Evolutionary conservation across 2,797 vertebrate genomes (phyloP).

Genomic region (Anguilla marmorata): DNA sequence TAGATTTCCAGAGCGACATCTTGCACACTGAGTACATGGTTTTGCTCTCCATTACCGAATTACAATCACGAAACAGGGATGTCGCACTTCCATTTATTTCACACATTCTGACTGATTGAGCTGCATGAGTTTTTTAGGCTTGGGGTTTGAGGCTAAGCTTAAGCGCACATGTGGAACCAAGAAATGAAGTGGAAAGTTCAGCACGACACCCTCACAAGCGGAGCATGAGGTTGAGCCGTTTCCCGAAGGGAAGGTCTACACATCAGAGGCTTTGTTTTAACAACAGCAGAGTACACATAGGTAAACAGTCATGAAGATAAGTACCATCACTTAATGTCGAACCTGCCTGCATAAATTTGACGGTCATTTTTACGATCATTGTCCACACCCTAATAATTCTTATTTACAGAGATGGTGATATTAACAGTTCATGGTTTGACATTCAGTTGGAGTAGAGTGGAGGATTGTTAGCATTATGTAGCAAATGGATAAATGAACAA

Average conservation of each 20-base stretch:
- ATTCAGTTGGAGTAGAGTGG: slow-evolving; percentile 17
- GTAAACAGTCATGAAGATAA: slow-evolving; percentile 69
- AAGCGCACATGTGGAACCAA: neutral
- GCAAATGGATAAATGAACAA: neutral
- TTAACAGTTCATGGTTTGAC: slow-evolving; percentile 12
- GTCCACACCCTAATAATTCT: neutral
- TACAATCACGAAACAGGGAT: slow-evolving; percentile 18
- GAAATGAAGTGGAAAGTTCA: neutral
- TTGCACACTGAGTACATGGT: slow-evolving; percentile 29
- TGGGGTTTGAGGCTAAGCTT: neutral
- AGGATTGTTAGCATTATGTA: slow-evolving; percentile 39
- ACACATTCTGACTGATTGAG: slow-evolving; percentile 2
- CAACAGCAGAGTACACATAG: slow-evolving; percentile 59
- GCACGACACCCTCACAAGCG: neutral
- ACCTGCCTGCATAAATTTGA: neutral
- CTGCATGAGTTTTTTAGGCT: neutral
- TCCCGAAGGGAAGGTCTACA: neutral
- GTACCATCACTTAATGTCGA: neutral
- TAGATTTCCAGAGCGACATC: slow-evolving; percentile 21
- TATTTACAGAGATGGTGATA: slow-evolving; percentile 30
- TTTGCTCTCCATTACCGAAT: slow-evolving; percentile 21
- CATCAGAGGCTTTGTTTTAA: neutral
- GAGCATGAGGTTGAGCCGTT: neutral
- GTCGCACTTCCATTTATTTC: neutral
- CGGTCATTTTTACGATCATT: slow-evolving; percentile 11